Evolutionary conservation across 2,888 invertebrate species (phyloP).

Genomic region (Tetragonisca angustula): DNA sequence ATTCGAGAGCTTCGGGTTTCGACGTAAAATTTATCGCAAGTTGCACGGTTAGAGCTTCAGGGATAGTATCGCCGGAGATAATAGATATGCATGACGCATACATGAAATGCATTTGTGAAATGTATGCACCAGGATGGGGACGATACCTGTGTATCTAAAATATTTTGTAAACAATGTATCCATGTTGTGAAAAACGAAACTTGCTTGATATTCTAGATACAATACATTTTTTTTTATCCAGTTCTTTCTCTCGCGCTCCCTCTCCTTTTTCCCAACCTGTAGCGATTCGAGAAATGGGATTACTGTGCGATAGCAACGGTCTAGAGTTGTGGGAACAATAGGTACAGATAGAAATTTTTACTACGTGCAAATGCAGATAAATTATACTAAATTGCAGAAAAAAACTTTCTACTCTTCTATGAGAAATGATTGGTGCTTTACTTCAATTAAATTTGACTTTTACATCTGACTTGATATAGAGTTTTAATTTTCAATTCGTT

Average conservation of each 20-base stretch:
- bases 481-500: neutral
- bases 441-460: neutral
- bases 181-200: neutral
- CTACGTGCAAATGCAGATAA: neutral
- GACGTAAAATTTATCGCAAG: neutral
- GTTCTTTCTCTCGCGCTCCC: no score
- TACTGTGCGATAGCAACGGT: neutral
- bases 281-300: slow-evolving; percentile 7
- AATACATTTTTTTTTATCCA: no score
- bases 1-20: neutral
- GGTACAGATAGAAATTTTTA: neutral
- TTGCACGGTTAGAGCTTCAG: neutral
- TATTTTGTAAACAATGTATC: neutral
- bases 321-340: neutral
- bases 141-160: neutral
- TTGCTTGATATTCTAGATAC: neutral
- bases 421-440: neutral
- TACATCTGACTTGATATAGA: neutral
- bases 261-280: neutral
- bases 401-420: neutral
- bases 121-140: neutral
- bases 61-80: neutral
- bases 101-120: neutral
- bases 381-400: neutral
- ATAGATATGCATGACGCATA: neutral